phyloP scores from a whole-genome alignment of 2,113 vertebrate genomes.

The Ciconia boyciana region DNA sequence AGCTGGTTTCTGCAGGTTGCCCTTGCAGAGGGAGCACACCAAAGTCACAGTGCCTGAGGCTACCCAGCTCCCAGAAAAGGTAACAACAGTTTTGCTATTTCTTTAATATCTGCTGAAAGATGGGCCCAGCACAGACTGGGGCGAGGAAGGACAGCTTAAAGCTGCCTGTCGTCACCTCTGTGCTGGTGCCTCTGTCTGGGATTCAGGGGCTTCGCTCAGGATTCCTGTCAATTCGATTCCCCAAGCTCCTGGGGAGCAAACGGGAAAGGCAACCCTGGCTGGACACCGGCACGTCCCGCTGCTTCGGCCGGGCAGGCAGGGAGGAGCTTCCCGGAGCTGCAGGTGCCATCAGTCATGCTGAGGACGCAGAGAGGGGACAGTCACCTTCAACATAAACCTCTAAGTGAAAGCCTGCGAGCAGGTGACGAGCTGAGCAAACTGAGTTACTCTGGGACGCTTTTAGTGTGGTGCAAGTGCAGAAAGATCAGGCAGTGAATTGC shows the following conservation, averaged over 20 bases:
- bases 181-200: background rate
- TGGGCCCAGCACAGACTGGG: background rate
- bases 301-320: background rate
- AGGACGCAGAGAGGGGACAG: background rate
- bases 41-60: background rate
- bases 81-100: background rate
- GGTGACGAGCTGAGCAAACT: background rate
- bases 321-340: background rate
- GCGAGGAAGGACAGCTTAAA: background rate
- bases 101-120: background rate
- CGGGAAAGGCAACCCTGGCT: background rate
- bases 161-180: background rate
- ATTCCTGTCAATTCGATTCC: background rate
- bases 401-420: background rate
- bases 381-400: background rate
- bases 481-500: background rate
- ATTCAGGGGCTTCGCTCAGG: background rate
- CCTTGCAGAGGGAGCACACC: background rate
- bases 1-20: background rate
- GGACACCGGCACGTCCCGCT: fast-evolving
- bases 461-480: background rate
- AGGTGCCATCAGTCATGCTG: background rate
- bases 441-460: background rate
- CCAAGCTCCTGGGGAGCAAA: background rate
- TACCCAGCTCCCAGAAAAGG: background rate